Evolutionary conservation across 2,888 invertebrate genomes (phyloP).

Genomic region (Tenthredo distinguenda): DNA sequence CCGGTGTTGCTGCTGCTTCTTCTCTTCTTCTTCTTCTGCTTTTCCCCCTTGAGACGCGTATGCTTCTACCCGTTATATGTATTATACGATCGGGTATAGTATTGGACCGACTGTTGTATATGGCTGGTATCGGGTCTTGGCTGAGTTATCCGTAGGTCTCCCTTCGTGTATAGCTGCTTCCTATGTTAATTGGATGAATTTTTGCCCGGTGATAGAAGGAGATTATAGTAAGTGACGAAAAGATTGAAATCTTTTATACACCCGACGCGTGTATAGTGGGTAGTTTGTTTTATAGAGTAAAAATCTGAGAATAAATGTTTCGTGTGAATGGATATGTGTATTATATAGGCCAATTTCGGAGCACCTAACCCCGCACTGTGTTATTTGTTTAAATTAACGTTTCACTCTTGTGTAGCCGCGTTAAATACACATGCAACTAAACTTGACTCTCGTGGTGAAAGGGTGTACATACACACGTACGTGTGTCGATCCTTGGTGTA

Average conservation of each 20-base stretch:
- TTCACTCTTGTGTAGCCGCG: neutral
- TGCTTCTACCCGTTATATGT: neutral
- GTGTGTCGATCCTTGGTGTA: neutral
- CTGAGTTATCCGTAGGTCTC: neutral
- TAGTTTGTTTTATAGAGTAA: too few species aligned
- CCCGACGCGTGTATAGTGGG: neutral
- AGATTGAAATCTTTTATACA: neutral
- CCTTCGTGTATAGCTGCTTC: neutral
- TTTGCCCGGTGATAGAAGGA: neutral
- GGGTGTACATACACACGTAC: neutral
- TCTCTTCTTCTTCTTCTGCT: neutral
- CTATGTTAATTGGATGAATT: neutral
- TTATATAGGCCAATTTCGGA: neutral
- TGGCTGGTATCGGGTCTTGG: neutral
- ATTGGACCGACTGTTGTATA: neutral
- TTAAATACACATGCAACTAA: neutral
- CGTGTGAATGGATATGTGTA: neutral
- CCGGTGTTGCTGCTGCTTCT: slow-evolving; percentile 48
- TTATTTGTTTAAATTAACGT: slow-evolving; percentile 8
- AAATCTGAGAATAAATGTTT: neutral
- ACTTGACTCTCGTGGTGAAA: neutral
- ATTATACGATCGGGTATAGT: slow-evolving; percentile 16
- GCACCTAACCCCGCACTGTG: neutral
- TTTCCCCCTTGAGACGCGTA: neutral
- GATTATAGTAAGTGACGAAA: neutral